These are phyloP conservation scores for Amblyopsis rosae DNA, from an alignment of 2,113 vertebrate species.

Conservation along the genomic window DNA sequence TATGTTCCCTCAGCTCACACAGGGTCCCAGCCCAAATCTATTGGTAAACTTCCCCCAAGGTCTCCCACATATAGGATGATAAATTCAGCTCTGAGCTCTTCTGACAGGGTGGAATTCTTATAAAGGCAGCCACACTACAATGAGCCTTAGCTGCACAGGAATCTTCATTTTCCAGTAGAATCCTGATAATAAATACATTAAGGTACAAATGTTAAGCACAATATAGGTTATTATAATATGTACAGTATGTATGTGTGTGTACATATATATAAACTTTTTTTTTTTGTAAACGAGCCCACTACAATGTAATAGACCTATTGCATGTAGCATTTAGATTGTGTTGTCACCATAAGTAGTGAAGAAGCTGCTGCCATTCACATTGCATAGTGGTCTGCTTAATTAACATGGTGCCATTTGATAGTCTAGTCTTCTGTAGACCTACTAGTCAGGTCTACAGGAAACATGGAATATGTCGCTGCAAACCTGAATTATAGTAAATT, in stretches of 20 bases:
- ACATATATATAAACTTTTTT: not conserved
- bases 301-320: no score
- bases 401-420: no score
- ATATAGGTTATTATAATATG: not conserved
- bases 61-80: slow-evolving; percentile 58
- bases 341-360: no score
- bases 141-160: not conserved
- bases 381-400: no score
- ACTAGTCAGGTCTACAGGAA: no score
- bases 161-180: not conserved
- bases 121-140: slow-evolving; percentile 23
- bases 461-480: no score
- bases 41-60: slow-evolving; percentile 65
- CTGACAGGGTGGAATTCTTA: slow-evolving; percentile 54
- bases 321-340: no score
- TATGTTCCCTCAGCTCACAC: slow-evolving; percentile 25
- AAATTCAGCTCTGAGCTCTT: slow-evolving; percentile 60
- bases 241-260: not conserved
- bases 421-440: no score
- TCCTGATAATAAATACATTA: not conserved
- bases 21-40: slow-evolving; percentile 38
- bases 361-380: no score
- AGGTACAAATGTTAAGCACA: not conserved
- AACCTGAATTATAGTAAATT: no score
- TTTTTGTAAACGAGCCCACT: no score